Conservation (phyloP, 92 coral and sea anemone species). For the Nematostella vectensis region DNA sequence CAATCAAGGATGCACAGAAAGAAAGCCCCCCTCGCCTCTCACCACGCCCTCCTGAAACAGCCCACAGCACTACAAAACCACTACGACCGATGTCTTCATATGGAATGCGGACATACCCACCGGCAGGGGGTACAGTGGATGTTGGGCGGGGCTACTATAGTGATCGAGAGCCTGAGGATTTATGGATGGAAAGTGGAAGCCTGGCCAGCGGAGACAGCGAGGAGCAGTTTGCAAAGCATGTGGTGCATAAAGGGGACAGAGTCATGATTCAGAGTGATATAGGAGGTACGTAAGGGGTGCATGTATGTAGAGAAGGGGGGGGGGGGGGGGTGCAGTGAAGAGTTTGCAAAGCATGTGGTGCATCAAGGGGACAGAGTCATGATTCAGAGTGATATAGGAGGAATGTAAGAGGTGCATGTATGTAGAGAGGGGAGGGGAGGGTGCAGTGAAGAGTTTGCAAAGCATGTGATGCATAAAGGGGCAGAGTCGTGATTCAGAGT, state of each 20-base stretch:
- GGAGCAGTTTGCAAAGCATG: slow-evolving; percentile 58
- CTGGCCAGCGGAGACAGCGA: slow-evolving; percentile 63
- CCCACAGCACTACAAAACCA: slow-evolving; percentile 18
- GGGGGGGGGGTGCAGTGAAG: no score
- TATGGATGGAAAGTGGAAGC: slow-evolving; percentile 32
- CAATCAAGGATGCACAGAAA: slow-evolving; percentile 1
- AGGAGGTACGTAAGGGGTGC: slow-evolving; percentile 38
- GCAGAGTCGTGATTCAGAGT: no score
- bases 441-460: no score
- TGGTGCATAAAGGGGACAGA: slow-evolving; percentile 82
- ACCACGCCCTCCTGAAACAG: slow-evolving; percentile 44
- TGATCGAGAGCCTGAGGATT: slow-evolving; percentile 23
- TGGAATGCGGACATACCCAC: slow-evolving; percentile 66
- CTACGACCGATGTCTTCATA: slow-evolving; percentile 84
- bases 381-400: no score
- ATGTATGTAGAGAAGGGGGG: no score
- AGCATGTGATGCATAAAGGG: no score
- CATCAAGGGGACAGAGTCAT: no score
- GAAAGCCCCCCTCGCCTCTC: neutral
- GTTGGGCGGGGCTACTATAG: slow-evolving; percentile 44
- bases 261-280: slow-evolving; percentile 82
- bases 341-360: no score
- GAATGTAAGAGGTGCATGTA: no score
- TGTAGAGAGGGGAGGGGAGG: no score
- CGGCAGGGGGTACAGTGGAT: slow-evolving; percentile 9